Base-by-base conservation (phyloP, 2,797 vertebrate genomes). In the Falco concolor region DNA sequence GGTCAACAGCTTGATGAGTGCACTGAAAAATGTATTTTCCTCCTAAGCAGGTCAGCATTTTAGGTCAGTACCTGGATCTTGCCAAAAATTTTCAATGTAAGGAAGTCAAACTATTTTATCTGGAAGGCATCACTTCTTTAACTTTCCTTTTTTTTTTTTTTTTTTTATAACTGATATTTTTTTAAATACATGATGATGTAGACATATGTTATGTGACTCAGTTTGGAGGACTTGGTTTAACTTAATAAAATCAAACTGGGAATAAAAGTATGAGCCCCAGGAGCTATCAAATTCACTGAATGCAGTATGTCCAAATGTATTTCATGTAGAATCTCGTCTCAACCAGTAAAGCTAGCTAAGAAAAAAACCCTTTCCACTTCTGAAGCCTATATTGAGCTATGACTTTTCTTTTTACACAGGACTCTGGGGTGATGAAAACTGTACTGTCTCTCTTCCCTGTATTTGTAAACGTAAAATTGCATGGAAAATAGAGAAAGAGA, bases 381-480 rank as follows among this genome's bases (percentile, higher is more conserved):
- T 77, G 36, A 72, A 87, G 27, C 11, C 24, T 52, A 4, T 6
- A 2, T 2, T 92, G 28, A 90, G 56, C 19, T 68, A 10, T 70
- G 28, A 44, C 74, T 90, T 90, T 89, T 61, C 22, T 54, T 92
- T 96, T 95, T 89, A 82, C 69, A 24, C 94, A 99, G 99, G 99
- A 53, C 98, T 98, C 78, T 99, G 99, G 99, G 98, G 97, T 13
- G 87, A 92, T 47, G 97, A 95, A 59, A 97, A 98, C 45, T 99
- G 99, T 94, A 97, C 95, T 16, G 95, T 97, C 70, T 97, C 94
- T 85, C 98, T 98, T 89, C 97, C 98, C 40, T 98, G 98, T 52
- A 97, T 99, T 89, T 99, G 99, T 97, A 99, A 99, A 95, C 98
- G 99, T 88, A 97, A 96, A 95, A 97, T 97, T 4, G 96, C 98